phyloP scores from a whole-genome alignment of 2,888 invertebrate genomes.

The Dryobota labecula region DNA sequence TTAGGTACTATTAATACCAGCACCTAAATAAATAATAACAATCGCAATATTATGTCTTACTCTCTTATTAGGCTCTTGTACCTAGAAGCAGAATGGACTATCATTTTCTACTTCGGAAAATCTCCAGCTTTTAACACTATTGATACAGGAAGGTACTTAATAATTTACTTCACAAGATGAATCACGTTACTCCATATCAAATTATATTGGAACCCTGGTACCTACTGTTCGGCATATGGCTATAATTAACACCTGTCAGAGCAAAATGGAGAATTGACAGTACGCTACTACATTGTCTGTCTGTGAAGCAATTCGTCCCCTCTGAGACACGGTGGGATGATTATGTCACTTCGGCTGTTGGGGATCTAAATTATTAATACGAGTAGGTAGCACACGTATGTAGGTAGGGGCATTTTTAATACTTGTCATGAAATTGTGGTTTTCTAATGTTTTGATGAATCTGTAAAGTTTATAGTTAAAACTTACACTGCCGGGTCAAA shows the following conservation, averaged over 20 bases:
- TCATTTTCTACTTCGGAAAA: background rate
- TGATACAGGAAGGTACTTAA: background rate
- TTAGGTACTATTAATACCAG: no score
- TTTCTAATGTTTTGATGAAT: background rate
- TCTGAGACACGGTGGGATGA: constrained; percentile 30
- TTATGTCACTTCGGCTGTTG: constrained; percentile 18
- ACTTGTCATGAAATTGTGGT: background rate
- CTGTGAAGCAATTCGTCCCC: constrained; percentile 49
- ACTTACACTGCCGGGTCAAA: background rate
- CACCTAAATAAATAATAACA: no score
- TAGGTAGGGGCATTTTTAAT: background rate
- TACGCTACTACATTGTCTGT: constrained; percentile 19
- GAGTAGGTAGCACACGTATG: no score
- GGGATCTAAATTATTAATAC: constrained; percentile 15
- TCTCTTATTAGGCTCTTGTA: background rate
- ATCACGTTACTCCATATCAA: constrained; percentile 14
- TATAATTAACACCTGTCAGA: constrained; percentile 54
- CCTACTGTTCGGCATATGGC: constrained; percentile 10
- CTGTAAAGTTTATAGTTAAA: background rate
- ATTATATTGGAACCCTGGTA: constrained; percentile 13
- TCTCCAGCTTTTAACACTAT: background rate
- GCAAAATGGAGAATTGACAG: constrained; percentile 48
- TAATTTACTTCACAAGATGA: background rate
- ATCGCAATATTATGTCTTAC: no score
- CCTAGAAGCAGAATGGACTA: background rate